phyloP scores from a whole-genome alignment of 2,888 invertebrate species.

The Lordiphosa andalusiaca region DNA sequence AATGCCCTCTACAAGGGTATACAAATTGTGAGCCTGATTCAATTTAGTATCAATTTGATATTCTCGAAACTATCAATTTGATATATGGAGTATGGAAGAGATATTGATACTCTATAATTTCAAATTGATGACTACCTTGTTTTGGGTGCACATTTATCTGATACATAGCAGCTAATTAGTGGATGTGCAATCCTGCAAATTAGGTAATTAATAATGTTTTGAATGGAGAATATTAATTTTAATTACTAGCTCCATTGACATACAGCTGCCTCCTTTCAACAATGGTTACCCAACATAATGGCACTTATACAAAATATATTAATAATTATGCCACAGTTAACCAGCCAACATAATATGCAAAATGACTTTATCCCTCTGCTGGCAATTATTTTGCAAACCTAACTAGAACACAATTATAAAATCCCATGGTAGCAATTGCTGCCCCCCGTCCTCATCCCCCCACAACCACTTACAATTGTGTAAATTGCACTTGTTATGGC shows the following conservation, averaged over 20 bases:
- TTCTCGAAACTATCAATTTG: too few relatives aligned
- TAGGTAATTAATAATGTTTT: too few relatives aligned
- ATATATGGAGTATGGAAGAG: too few relatives aligned
- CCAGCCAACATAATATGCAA: slow-evolving; percentile 22
- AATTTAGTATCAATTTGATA: too few relatives aligned
- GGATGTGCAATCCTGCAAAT: too few relatives aligned
- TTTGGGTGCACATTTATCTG: too few relatives aligned
- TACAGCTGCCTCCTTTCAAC: slow-evolving; percentile 17
- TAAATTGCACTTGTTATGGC: slow-evolving; percentile 88
- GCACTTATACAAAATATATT: slow-evolving; percentile 24
- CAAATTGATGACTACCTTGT: too few relatives aligned
- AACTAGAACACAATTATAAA: slow-evolving; percentile 35
- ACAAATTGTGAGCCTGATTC: too few relatives aligned
- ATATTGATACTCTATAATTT: too few relatives aligned
- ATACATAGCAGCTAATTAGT: too few relatives aligned
- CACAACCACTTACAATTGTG: slow-evolving; percentile 84
- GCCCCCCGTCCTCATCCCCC: not conserved
- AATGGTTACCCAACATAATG: slow-evolving; percentile 16
- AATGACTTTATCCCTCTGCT: slow-evolving; percentile 1
- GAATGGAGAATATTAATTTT: too few relatives aligned
- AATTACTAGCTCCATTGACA: slow-evolving; percentile 3
- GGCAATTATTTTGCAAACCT: slow-evolving; percentile 4
- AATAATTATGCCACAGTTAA: slow-evolving; percentile 39
- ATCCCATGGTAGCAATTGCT: slow-evolving; percentile 23
- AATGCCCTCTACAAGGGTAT: too few relatives aligned